Conservation (phyloP, 1,140 invertebrate genomes). For the Galleria mellonella region DNA sequence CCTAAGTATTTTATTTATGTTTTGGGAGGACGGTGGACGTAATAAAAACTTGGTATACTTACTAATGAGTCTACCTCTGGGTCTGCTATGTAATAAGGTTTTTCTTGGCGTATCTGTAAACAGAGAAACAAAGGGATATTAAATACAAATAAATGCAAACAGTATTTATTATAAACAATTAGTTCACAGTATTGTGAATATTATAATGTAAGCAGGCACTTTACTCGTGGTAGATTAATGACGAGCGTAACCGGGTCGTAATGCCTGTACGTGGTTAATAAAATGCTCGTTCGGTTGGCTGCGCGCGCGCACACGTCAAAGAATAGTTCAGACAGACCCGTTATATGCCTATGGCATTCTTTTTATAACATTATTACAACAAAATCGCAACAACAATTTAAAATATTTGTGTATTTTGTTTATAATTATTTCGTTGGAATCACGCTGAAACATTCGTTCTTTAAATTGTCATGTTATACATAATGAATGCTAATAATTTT, state of each 20-base stretch:
- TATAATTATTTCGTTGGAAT: no score
- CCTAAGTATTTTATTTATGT: constrained; percentile 38
- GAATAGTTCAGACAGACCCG: constrained; percentile 11
- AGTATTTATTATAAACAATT: not conserved
- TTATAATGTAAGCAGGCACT: constrained; percentile 1
- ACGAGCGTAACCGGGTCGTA: constrained; percentile 26
- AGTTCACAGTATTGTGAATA: constrained; percentile 5
- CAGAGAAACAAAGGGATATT: constrained; percentile 76
- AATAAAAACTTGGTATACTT: constrained; percentile 77
- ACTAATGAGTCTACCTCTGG: constrained; percentile 98
- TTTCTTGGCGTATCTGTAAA: constrained; percentile 97
- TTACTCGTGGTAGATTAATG: constrained; percentile 19
- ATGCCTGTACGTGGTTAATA: constrained; percentile 41
- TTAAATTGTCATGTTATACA: no score
- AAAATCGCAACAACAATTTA: not conserved
- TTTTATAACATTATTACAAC: not conserved
- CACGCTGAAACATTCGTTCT: no score
- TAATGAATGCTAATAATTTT: no score
- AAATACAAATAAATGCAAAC: constrained; percentile 42
- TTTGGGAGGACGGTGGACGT: constrained; percentile 7
- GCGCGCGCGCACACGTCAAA: constrained; percentile 36
- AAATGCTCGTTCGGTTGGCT: constrained; percentile 44
- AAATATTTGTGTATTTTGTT: no score
- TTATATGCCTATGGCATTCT: not conserved
- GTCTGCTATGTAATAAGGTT: constrained; percentile 98